These are phyloP conservation scores for Halcyon smyrnensis DNA, from an alignment of 2,797 vertebrate genomes.

Conservation along the genomic window DNA sequence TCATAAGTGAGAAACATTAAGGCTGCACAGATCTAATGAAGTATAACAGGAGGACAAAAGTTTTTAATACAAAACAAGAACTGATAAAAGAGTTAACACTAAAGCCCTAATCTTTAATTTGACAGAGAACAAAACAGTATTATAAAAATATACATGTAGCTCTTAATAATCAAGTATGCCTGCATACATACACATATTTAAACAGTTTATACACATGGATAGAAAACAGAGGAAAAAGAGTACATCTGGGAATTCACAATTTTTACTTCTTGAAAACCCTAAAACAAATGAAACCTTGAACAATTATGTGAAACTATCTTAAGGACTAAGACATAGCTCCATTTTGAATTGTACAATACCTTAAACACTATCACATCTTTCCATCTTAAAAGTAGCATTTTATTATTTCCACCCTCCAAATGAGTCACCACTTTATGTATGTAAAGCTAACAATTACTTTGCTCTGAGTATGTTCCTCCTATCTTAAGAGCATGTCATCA, in stretches of 20 bases:
- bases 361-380: neutral
- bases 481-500: slow-evolving; percentile 33
- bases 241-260: neutral
- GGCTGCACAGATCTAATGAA: neutral
- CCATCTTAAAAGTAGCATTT: slow-evolving; percentile 33
- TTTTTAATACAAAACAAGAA: neutral
- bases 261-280: neutral
- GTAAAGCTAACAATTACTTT: slow-evolving; percentile 51
- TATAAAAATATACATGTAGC: neutral
- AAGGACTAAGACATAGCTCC: neutral
- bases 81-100: accelerated
- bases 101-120: neutral
- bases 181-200: neutral
- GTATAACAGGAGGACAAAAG: neutral
- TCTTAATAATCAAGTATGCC: accelerated
- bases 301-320: neutral
- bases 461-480: slow-evolving; percentile 13
- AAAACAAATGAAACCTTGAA: neutral
- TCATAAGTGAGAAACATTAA: neutral
- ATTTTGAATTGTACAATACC: neutral
- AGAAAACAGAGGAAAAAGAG: neutral
- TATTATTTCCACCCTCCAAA: slow-evolving; percentile 44
- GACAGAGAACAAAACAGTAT: neutral
- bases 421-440: neutral
- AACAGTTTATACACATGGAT: accelerated